Evolutionary conservation across 1,140 invertebrate species (phyloP).

Genomic region (Philopotamus ludificatus): DNA sequence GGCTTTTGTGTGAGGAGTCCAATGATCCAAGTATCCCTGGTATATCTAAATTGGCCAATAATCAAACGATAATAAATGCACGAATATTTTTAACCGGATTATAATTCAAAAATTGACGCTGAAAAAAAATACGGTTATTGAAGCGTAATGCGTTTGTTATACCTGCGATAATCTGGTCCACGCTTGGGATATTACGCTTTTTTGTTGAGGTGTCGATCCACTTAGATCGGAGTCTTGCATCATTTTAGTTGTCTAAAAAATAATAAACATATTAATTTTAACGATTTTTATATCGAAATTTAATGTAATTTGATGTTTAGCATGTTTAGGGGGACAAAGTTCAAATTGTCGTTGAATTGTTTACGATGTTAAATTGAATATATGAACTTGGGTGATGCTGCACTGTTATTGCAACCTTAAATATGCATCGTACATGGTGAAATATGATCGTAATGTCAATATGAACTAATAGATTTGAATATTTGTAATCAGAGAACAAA

Average conservation of each 20-base stretch:
- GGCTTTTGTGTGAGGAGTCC: constrained; percentile 61
- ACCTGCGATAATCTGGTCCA: constrained; percentile 61
- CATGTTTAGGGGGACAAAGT: too few species aligned
- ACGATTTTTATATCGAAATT: too few species aligned
- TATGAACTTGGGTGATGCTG: background rate
- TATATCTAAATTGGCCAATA: constrained; percentile 50
- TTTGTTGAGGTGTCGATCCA: constrained; percentile 46
- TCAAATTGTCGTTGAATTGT: too few species aligned
- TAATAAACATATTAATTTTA: background rate
- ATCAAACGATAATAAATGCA: constrained; percentile 18
- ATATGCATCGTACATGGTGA: background rate
- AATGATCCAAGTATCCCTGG: constrained; percentile 64
- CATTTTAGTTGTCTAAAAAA: constrained; percentile 45
- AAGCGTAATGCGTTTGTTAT: constrained; percentile 25
- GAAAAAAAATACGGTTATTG: background rate
- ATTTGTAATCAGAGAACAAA: too few species aligned
- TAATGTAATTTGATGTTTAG: too few species aligned
- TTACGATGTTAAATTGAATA: too few species aligned
- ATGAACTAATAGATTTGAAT: too few species aligned
- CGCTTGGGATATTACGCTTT: constrained; percentile 58
- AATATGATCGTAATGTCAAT: background rate
- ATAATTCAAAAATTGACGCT: background rate
- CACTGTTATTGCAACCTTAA: too few species aligned
- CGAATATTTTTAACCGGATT: background rate
- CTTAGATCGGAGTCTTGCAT: constrained; percentile 61